Evolutionary conservation across 2,113 vertebrate genomes (phyloP), one percentile per base, ranked within the genome.

Genomic region (Chionis minor): DNA sequence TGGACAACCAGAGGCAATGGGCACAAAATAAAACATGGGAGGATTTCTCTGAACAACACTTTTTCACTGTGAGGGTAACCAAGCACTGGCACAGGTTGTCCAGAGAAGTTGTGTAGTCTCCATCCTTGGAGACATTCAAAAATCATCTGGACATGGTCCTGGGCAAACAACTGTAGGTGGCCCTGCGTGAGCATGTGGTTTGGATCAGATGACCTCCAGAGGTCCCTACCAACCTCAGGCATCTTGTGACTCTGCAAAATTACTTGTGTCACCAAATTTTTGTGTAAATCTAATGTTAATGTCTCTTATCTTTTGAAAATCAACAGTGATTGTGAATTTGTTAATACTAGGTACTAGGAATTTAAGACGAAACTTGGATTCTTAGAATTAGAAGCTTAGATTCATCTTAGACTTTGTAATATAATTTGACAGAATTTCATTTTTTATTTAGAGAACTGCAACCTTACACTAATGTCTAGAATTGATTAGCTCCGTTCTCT

Each of bases 361-460:
- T 45, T 8, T 55, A 56, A 66, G 52, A 63, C 55, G 8, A 78
- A 49, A 40, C 14, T 69, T 5, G n/a, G 13, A 75, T 55, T 54
- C 16, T 69, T 5, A 40, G 16, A 75, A 51, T 51, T 51, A 51
- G 8, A 74, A 54, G 40, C 14, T 69, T 4, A n/a, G 13, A 75
- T 55, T 58, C 16, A 49, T 23, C 32, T 90, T 65, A 61, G 11
- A 30, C 10, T 86, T 86, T 28, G 7, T 33, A 81, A 65, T 62
- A 49, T 27, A 58, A 69, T 70, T 69, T 44, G 20, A 51, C 19
- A 61, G 2, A 65, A 38, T 62, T 81, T 86, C 1, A 10, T 70
- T 86, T 83, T 93, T 88, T 10, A 42, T 80, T 80, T 88, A 61
- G 40, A 90, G 58, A 79, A 27, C 38, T 40, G 11, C 55, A 79